Evolutionary conservation across 2,888 invertebrate species (phyloP).

Genomic region (Mactromeris polynyma): DNA sequence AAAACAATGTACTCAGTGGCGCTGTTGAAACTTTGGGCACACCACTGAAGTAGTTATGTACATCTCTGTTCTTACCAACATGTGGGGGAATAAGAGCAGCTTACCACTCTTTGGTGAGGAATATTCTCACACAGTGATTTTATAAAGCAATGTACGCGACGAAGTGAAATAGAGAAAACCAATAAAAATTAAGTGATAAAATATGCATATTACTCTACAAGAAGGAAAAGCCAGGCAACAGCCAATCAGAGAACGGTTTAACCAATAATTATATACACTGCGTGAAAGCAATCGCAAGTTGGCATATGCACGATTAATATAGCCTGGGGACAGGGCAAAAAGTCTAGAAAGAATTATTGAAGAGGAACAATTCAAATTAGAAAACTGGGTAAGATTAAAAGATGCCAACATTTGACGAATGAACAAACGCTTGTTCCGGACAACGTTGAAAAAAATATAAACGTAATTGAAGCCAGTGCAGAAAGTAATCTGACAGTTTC

Average conservation of each 20-base stretch:
- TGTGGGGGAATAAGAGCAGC: background rate
- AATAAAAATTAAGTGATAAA: conserved; percentile 21
- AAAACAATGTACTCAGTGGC: too few species aligned
- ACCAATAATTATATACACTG: conserved; percentile 9
- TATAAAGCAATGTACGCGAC: conserved; percentile 10
- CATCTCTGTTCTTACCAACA: background rate
- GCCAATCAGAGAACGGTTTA: background rate
- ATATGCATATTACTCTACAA: conserved; percentile 11
- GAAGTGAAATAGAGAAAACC: conserved; percentile 13
- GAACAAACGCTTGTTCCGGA: conserved; percentile 20
- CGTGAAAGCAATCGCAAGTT: conserved; percentile 9
- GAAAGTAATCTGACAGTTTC: background rate
- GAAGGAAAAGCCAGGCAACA: background rate
- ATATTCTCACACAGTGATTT: background rate
- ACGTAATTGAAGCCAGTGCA: background rate
- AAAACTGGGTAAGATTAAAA: conserved; percentile 25
- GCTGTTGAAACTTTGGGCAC: too few species aligned
- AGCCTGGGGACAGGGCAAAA: conserved; percentile 16
- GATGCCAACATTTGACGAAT: conserved; percentile 29
- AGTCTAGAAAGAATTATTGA: conserved; percentile 22
- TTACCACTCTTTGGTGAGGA: background rate
- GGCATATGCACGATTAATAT: conserved; percentile 22
- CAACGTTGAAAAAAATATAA: conserved; percentile 3
- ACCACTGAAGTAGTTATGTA: background rate
- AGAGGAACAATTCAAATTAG: conserved; percentile 37